Conservation (phyloP, 2,797 vertebrate species). For the Rhabdophis nuchalis region DNA sequence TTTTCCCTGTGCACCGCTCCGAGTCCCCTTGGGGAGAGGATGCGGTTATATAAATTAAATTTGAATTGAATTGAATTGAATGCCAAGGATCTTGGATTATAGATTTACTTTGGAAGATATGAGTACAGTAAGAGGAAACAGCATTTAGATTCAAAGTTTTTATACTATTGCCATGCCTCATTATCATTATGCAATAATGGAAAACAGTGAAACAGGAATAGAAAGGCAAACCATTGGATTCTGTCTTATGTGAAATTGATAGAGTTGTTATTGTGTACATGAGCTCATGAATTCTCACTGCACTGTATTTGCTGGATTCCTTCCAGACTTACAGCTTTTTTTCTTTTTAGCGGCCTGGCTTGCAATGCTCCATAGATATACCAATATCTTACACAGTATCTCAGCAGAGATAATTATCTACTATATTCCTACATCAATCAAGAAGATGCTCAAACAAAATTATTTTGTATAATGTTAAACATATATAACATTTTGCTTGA, state of each 20-base stretch:
- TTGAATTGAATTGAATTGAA: too few species aligned
- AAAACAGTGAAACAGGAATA: not conserved
- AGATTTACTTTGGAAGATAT: not conserved
- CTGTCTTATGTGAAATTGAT: not conserved
- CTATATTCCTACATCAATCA: not conserved
- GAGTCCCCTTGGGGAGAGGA: too few species aligned
- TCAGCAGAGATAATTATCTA: not conserved
- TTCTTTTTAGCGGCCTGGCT: not conserved
- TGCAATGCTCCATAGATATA: not conserved
- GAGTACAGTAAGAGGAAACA: not conserved
- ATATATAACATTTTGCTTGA: not conserved
- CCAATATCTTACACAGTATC: not conserved
- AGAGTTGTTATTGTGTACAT: not conserved
- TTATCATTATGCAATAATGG: not conserved
- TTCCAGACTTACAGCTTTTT: not conserved
- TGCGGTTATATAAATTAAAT: too few species aligned
- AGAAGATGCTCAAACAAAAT: not conserved
- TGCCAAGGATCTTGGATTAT: not conserved
- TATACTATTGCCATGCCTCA: not conserved
- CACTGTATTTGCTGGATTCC: not conserved
- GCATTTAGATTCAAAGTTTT: not conserved
- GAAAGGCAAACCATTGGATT: not conserved
- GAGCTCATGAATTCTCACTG: not conserved
- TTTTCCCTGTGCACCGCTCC: too few species aligned
- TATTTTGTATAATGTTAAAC: not conserved